Percentiles rank a stretch among this genome's conserved stretches.
Conservation (phyloP, 2,113 vertebrate species). For the Prochilodus magdalenae region DNA sequence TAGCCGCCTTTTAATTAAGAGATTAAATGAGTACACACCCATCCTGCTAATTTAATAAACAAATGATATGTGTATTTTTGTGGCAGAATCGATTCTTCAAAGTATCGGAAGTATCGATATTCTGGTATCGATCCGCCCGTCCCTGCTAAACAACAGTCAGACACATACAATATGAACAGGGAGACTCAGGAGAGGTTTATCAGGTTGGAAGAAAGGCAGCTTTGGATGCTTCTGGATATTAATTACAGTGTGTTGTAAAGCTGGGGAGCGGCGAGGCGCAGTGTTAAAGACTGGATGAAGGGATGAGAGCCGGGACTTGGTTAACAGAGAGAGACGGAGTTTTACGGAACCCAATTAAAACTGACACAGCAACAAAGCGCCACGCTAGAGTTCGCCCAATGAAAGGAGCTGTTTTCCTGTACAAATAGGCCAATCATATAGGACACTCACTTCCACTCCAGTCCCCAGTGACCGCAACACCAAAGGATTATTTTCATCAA, state of each 20-base stretch:
- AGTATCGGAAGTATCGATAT: too few relatives aligned
- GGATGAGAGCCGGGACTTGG: not conserved
- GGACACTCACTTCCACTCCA: conserved; percentile 47
- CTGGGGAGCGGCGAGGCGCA: not conserved
- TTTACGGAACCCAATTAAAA: conserved; percentile 46
- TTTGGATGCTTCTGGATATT: conserved; percentile 22
- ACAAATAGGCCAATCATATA: conserved; percentile 62
- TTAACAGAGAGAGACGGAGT: conserved; percentile 1
- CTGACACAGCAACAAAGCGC: conserved; percentile 46
- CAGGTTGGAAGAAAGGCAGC: not conserved
- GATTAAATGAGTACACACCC: too few relatives aligned
- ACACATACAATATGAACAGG: not conserved
- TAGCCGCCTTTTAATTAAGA: too few relatives aligned
- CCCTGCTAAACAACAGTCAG: not conserved
- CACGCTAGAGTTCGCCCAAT: conserved; percentile 14
- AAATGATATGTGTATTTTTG: too few relatives aligned
- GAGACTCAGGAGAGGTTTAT: not conserved
- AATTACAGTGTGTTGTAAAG: conserved; percentile 31
- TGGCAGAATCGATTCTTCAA: too few relatives aligned
- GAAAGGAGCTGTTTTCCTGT: conserved; percentile 46
- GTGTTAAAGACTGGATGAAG: conserved; percentile 38
- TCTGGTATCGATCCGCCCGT: too few relatives aligned
- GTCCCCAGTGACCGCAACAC: conserved; percentile 47
- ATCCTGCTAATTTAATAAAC: too few relatives aligned
- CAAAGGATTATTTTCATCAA: conserved; percentile 59